Base-by-base conservation (phyloP, 2,888 invertebrate genomes). In the Apotomis capreana region DNA sequence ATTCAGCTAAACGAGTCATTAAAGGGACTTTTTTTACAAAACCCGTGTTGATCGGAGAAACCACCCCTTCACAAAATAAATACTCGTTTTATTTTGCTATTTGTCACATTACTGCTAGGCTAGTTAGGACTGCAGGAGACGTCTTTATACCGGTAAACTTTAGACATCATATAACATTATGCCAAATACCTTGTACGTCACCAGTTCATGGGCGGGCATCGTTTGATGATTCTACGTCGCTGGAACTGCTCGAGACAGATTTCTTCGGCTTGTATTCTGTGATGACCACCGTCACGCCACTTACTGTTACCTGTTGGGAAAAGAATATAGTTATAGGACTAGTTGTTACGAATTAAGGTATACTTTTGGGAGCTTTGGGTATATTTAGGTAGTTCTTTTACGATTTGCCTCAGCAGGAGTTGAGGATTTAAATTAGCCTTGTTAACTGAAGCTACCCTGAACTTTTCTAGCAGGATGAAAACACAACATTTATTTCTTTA, bases 211-310 rank as follows among this genome's bases (percentile, higher is more conserved):
- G 89, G 15, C 92, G 83, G 65, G 94, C 89, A 78, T 94, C 94
- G 78, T 93, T 93, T 10, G 93, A 94, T 2, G 92, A 93, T 76
- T 94, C 94, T 51, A 93, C 86, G 70, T 94, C 94, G 73, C 93
- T 93, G 3, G 93, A 93, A 75, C 92, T 92, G 74, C 85, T 90
- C 0, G 91, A 88, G 0, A 91, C 89, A 0, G 92, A 92, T 75
- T 93, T 92, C 86, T 97, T 97, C 78, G 97, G 97, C 88, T 97
- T 97, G 89, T 97, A 99, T 93, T 99, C 99, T 73, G 99, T 99
- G 87, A 99, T 98, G 78, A 98, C 97, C 75, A 99, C 99, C 63
- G 99, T 99, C 74, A 99, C 98, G 82, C 98, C 98, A 89, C 98
- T 99, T 51, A 99, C 99, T 63, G 99, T 99, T 80, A 93, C 93